Base-by-base conservation (phyloP, 1,140 invertebrate species). In the Aporrectodea caliginosa region DNA sequence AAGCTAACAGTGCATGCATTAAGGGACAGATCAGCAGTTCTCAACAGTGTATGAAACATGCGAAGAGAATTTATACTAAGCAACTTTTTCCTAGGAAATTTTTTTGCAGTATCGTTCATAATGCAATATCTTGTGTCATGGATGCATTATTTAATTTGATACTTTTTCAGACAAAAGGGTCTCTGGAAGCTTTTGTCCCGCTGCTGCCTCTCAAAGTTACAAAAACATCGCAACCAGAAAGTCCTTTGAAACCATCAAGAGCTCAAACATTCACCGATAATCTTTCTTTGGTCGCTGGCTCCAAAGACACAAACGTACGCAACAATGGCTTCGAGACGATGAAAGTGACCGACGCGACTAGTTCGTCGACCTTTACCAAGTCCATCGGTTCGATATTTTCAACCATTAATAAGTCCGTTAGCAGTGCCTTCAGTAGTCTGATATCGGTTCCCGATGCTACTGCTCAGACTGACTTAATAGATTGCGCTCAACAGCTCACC, bases 351-450 rank as follows among this genome's bases (percentile, higher is more conserved):
- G 75, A 80, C 69, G 69, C 69, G 16, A 78, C 79, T 31, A 78
- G 73, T 30, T 70, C 69, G 16, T 68, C 78, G 0, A n/a, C 73
- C 14, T 76, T 73, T 0, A 73, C 76, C 22, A 78, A 78, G 43
- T 80, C 79, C n/a, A 29, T 80, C 16, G 76, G 79, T 70, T 73
- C 79, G 2, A 27, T 80, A 16, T 78, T 80, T 58, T 73, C 75
- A 16, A 35, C 75, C 34, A 33, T 80, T 68, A 80, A 78, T 71
- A 80, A 80, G 69, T 78, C 75, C 14, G 79, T 78, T 22, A 76
- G 68, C 33, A 78, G 69, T 69, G 79, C 79, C 70, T 78, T 78
- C 69, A 80, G 75, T 70, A 78, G 68, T 35, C 33, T 80, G 35
- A 73, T 80, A 69, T 80, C 79, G 6, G 27, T 35, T 1, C 75